Base-by-base conservation (phyloP, 2,113 vertebrate species). In the Bostrychus sinensis region DNA sequence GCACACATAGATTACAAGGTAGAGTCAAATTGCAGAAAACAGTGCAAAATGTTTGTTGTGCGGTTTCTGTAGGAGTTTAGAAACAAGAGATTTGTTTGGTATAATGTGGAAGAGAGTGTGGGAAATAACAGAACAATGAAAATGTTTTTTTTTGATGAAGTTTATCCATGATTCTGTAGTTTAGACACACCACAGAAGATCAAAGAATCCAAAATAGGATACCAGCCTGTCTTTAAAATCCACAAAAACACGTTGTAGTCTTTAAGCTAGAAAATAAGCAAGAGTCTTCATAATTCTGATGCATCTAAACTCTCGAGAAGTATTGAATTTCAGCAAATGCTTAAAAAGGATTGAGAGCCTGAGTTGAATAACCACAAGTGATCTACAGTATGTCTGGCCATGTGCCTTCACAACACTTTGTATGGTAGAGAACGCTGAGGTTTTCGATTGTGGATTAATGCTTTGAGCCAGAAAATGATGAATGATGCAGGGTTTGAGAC, bases 401-500 rank as follows among this genome's bases (percentile, higher is more conserved):
- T 14, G 34, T 43, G 65, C 71, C 69, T 56, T 22, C 56, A 75
- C 64, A 82, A 85, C 82, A 78, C 83, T 86, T 80, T 62, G 53
- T 64, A 58, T 46, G 56, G 62, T 28, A 19, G 63, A 73, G 48
- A 45, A 71, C 46, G 32, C 57, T 85, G 80, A 72, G 83, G 83
- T 88, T 72, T 80, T 72, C 51, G 71, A 84, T 67, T 85, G 74
- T 46, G 72, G 80, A 86, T 86, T 77, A 75, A 67, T 22, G 30
- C 55, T 48, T 69, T 48, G 66, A 84, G 82, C 82, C 80, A 79
- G 56, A 50, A 67, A 63, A 88, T 86, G 85, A 89, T 84, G 83
- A 88, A 88, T 59, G 82, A 87, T 82, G 51, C 67, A 69, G 70
- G 56, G 55, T 83, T 88, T 82, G 36, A 56, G 56, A 63, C 36